A percentile compares a stretch with the other conserved stretches of the same genome.
phyloP scores from a whole-genome alignment of 2,888 invertebrate species.

The Drosophila macrospina region DNA sequence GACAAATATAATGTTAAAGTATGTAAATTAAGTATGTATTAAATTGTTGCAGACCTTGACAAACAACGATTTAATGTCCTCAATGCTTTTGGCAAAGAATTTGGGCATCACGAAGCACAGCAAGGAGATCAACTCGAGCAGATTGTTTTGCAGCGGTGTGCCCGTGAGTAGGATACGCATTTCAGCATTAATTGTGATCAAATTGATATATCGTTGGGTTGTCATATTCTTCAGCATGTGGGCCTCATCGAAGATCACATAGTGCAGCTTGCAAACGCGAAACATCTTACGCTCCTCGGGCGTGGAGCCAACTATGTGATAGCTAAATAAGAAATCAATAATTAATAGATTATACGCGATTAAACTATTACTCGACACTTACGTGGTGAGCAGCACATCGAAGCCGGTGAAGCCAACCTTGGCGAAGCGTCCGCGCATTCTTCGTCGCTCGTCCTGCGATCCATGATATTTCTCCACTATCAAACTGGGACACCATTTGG shows the following conservation, averaged over 20 bases:
- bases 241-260: constrained; percentile 98
- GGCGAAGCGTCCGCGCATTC: constrained; percentile 91
- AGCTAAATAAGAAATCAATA: constrained; percentile 61
- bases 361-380: constrained; percentile 81
- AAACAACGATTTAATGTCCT: constrained; percentile 94
- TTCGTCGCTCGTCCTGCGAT: constrained; percentile 92
- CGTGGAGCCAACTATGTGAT: constrained; percentile 88
- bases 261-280: constrained; percentile 94
- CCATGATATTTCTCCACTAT: constrained; percentile 96
- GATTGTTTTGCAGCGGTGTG: constrained; percentile 98
- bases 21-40: no score
- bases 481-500: constrained; percentile 91
- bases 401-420: constrained; percentile 90
- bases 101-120: constrained; percentile 98
- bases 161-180: constrained; percentile 96
- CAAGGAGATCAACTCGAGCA: constrained; percentile 97
- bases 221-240: constrained; percentile 99
- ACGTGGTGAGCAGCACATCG: constrained; percentile 96
- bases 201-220: constrained; percentile 94
- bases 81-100: constrained; percentile 94
- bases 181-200: constrained; percentile 94
- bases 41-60: constrained; percentile 87
- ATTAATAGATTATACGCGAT: background rate
- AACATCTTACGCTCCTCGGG: constrained; percentile 96
- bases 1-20: background rate